These are phyloP conservation scores for Pogoniulus pusillus DNA, from an alignment of 2,797 vertebrate species.

Conservation along the genomic window DNA sequence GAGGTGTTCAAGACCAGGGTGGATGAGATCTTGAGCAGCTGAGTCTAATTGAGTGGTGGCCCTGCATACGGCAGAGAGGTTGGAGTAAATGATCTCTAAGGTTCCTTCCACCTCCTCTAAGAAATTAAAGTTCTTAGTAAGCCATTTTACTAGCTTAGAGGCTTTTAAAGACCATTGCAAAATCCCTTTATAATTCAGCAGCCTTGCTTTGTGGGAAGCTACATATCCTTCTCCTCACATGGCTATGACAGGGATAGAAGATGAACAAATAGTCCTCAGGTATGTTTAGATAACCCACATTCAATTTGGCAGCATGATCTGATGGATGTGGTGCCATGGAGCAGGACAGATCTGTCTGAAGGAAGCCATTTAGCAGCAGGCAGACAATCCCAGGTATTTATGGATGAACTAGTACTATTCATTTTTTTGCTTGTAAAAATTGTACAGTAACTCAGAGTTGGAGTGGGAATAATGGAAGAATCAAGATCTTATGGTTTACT, in stretches of 20 bases:
- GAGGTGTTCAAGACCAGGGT: no score
- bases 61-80: no score
- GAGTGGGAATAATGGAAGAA: not conserved
- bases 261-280: not conserved
- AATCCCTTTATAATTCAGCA: not conserved
- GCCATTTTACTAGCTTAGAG: not conserved
- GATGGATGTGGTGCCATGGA: not conserved
- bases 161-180: constrained; percentile 1
- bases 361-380: not conserved
- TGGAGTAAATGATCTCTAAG: no score
- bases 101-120: not conserved
- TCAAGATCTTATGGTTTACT: constrained; percentile 10
- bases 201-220: not conserved
- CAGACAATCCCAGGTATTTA: constrained; percentile 2
- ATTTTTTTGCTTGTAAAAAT: constrained; percentile 17
- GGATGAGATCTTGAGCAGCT: no score
- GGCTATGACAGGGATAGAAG: not conserved
- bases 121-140: constrained; percentile 6
- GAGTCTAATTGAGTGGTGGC: no score
- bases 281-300: not conserved
- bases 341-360: not conserved
- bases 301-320: not conserved
- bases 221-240: not conserved
- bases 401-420: not conserved
- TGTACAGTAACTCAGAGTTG: not conserved